Evolutionary conservation across 2,113 vertebrate genomes (phyloP).

Genomic region (Chaetorhynchus papuensis): DNA sequence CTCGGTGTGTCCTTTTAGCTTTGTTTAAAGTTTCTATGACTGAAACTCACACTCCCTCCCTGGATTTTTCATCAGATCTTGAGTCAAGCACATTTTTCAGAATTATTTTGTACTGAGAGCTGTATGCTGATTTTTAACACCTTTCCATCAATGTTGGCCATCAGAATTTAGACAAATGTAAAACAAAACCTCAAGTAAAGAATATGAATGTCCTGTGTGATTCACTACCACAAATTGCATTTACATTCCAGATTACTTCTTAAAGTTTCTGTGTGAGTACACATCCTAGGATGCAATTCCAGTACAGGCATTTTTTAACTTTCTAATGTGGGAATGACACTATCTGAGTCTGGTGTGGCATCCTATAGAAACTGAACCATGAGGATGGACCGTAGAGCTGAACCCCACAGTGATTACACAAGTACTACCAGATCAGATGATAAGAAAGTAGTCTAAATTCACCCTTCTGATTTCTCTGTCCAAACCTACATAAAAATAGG

Average conservation of each 20-base stretch:
- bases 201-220: not conserved
- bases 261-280: not conserved
- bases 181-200: not conserved
- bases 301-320: not conserved
- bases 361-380: not conserved
- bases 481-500: not conserved
- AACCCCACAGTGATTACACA: not conserved
- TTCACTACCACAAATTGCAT: not conserved
- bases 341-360: not conserved
- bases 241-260: not conserved
- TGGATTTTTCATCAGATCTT: not conserved
- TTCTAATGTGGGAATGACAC: not conserved
- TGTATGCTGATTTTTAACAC: fast-evolving
- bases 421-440: not conserved
- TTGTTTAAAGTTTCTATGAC: not conserved
- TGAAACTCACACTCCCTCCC: not conserved
- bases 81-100: not conserved
- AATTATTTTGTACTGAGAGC: not conserved
- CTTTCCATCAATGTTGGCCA: not conserved
- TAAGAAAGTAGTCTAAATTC: not conserved
- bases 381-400: not conserved
- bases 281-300: not conserved
- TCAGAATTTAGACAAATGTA: not conserved
- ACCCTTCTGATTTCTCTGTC: not conserved
- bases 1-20: not conserved